Percentiles rank a stretch among this genome's conserved stretches.
Evolutionary conservation across 2,888 invertebrate genomes (phyloP).

Genomic region (Eupithecia subfuscata): DNA sequence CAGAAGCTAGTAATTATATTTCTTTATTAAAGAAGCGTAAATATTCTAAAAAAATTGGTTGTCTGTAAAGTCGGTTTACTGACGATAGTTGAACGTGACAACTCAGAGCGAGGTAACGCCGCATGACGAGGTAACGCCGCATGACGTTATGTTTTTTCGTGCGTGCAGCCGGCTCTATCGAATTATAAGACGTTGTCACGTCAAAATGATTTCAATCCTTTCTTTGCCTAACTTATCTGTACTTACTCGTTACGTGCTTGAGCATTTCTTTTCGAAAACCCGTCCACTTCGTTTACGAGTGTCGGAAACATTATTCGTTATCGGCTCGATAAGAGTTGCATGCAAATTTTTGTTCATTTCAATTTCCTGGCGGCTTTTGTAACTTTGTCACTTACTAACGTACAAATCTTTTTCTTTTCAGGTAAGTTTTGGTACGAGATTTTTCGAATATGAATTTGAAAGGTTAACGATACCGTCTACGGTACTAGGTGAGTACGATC

Average conservation of each 20-base stretch:
- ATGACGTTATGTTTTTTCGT: no score
- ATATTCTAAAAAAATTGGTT: no score
- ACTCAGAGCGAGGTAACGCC: no score
- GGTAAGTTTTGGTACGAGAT: conserved; percentile 65
- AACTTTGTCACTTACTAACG: conserved; percentile 18
- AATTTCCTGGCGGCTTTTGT: conserved; percentile 46
- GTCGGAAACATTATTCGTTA: conserved; percentile 62
- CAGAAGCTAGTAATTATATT: no score
- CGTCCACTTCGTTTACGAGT: conserved; percentile 49
- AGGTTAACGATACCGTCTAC: conserved; percentile 8
- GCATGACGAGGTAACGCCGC: no score
- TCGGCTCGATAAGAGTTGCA: conserved; percentile 63
- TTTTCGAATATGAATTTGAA: conserved; percentile 34
- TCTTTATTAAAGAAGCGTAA: no score
- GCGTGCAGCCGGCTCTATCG: no score
- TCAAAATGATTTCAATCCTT: not conserved
- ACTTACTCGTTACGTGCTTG: conserved; percentile 5
- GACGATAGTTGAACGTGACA: no score
- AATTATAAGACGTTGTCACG: no score
- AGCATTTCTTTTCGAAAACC: conserved; percentile 54
- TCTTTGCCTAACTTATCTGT: not conserved
- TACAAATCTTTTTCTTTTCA: conserved; percentile 56
- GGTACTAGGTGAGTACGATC: not conserved
- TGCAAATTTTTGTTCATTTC: conserved; percentile 60
- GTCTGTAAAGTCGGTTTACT: no score